Conservation (phyloP, 2,113 vertebrate genomes). For the Lichenostomus cassidix region DNA sequence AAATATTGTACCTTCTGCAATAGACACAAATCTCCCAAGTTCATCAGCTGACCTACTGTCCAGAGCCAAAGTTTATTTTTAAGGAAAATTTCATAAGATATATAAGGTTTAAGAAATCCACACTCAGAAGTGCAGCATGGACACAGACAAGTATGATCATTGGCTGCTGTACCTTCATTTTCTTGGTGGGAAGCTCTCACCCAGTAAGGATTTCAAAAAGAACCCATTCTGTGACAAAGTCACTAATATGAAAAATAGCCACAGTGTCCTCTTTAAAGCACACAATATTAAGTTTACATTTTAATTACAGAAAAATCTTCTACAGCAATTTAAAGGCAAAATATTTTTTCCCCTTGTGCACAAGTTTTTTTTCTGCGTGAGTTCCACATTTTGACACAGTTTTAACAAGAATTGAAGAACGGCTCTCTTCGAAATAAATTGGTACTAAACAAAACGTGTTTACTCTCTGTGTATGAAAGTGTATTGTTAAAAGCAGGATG, state of each 20-base stretch:
- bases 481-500: background rate
- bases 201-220: background rate
- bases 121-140: background rate
- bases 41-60: background rate
- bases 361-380: background rate
- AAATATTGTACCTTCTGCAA: background rate
- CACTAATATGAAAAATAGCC: background rate
- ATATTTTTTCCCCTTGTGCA: background rate
- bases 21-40: background rate
- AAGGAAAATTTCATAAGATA: background rate
- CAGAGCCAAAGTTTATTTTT: background rate
- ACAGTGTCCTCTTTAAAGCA: background rate
- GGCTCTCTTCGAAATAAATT: background rate
- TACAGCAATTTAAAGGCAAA: background rate
- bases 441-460: background rate
- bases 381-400: background rate
- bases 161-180: background rate
- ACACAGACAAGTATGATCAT: rapidly evolving
- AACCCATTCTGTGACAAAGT: background rate
- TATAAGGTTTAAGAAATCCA: rapidly evolving
- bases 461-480: background rate
- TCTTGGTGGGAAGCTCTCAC: background rate
- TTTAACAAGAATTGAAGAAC: background rate
- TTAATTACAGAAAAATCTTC: background rate
- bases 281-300: background rate